Base-by-base conservation (phyloP, 2,888 invertebrate species). In the Pandemis corylana region DNA sequence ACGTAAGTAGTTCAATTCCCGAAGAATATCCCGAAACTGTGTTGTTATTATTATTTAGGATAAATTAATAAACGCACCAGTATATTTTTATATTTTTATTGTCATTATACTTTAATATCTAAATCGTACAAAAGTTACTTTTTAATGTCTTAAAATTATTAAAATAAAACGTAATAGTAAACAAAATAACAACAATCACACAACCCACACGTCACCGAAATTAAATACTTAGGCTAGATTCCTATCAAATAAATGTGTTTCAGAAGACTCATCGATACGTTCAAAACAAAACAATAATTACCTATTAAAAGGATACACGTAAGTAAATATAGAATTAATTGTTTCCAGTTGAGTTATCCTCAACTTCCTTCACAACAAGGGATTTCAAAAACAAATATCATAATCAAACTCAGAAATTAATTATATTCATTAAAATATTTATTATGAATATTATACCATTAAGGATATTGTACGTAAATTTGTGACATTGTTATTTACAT, bases 111-210 rank as follows among this genome's bases (percentile, higher is more conserved):
- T 67, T 67, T 59, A 66, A 53, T 70, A 72, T 69, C 62, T 71
- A 74, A 68, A 65, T 13, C 7, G 64, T 74, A 71, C 68, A 71
- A 76, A 71, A 71, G 53, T 70, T 61, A 72, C 44, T 64, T 36
- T 36, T 36, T 49, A 71, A 64, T 71, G 28, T 72, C 68, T 56
- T 69, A 72, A 66, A 46, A 44, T 12, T 61, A 74, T 64, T 51
- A 75, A 75, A 41, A 12, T 46, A 13, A 56, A 46, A 62, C 7
- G 62, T 71, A 62, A 76, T 70, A 73, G 62, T 59, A 72, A 72
- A 64, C 12, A 46, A 69, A 72, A 49, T 66, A 62, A 72, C 67
- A 76, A 76, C 76, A 73, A 76, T 76, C 76, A 68, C 76, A 76
- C 76, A 76, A 76, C 72, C 71, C 53, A 76, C 68, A 66, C 71